Conservation (phyloP, 2,888 invertebrate species). For the Steinernema scapterisci region DNA sequence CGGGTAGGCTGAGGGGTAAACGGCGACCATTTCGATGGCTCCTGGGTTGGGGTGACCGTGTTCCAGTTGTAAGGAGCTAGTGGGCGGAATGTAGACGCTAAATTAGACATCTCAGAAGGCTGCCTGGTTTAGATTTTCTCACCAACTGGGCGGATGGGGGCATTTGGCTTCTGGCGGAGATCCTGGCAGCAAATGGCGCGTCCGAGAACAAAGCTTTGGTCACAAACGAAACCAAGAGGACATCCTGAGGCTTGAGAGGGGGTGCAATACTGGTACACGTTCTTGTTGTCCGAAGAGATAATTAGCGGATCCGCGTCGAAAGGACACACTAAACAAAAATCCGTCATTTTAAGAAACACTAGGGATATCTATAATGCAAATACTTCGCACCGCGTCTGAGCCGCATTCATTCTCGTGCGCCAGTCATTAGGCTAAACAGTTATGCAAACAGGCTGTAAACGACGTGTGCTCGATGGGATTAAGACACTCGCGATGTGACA, state of each 20-base stretch:
- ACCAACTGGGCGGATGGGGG: slow-evolving; percentile 45
- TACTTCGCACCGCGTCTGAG: not conserved
- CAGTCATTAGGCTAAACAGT: not conserved
- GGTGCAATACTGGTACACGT: slow-evolving; percentile 57
- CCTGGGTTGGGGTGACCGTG: slow-evolving; percentile 51
- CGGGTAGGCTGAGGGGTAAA: slow-evolving; percentile 14
- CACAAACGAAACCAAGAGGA: slow-evolving; percentile 62
- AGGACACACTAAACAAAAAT: slow-evolving; percentile 55
- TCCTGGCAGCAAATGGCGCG: slow-evolving; percentile 63
- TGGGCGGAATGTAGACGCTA: not conserved
- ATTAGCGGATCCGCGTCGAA: slow-evolving; percentile 62
- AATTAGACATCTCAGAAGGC: slow-evolving; percentile 30
- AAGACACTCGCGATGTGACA: not conserved
- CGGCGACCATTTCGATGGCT: slow-evolving; percentile 12
- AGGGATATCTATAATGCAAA: not conserved
- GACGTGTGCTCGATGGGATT: not conserved
- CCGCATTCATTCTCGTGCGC: not conserved
- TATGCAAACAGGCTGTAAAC: not conserved
- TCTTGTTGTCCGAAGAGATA: slow-evolving; percentile 47
- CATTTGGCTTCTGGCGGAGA: slow-evolving; percentile 40
- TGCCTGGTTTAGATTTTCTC: slow-evolving; percentile 35
- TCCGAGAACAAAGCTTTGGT: slow-evolving; percentile 60
- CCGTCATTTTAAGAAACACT: no score
- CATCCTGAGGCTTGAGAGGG: slow-evolving; percentile 60
- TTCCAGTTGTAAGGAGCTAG: slow-evolving; percentile 45